These are phyloP conservation scores for Macrosoma leucophasiata DNA, from an alignment of 2,888 invertebrate genomes.

Conservation along the genomic window DNA sequence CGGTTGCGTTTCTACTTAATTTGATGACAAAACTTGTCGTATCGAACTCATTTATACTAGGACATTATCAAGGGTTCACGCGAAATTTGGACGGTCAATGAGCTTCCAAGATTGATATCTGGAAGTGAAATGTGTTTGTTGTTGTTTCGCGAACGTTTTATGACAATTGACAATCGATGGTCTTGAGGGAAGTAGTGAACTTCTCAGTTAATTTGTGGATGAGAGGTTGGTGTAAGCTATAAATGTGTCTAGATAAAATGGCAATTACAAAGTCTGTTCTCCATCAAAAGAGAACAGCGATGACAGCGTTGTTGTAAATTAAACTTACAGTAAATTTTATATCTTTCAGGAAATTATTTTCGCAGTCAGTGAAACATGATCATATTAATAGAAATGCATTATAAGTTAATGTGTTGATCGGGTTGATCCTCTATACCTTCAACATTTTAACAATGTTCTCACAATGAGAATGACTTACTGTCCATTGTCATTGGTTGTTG, in stretches of 20 bases:
- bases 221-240: conserved; percentile 26
- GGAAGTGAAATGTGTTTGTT: conserved; percentile 34
- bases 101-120: conserved; percentile 44
- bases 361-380: conserved; percentile 1
- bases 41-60: conserved; percentile 61
- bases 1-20: conserved; percentile 57
- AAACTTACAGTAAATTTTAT: background rate
- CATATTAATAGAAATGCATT: conserved; percentile 11
- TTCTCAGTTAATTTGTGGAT: conserved; percentile 30
- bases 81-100: conserved; percentile 38
- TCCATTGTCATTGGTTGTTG: too few species aligned
- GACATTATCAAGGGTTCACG: conserved; percentile 52
- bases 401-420: too few species aligned
- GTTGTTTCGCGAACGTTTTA: conserved; percentile 34
- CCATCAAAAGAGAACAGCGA: conserved; percentile 16
- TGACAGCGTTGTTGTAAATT: conserved; percentile 14
- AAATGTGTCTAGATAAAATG: too few species aligned
- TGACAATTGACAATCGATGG: conserved; percentile 29
- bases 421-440: too few species aligned
- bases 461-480: too few species aligned
- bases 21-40: conserved; percentile 66
- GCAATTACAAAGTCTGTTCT: too few species aligned
- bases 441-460: too few species aligned
- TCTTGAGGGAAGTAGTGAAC: conserved; percentile 31
- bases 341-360: background rate